Percentiles rank a stretch among this genome's conserved stretches.
Evolutionary conservation across 2,888 invertebrate species (phyloP).

Genomic region (Phaedon cochleariae): DNA sequence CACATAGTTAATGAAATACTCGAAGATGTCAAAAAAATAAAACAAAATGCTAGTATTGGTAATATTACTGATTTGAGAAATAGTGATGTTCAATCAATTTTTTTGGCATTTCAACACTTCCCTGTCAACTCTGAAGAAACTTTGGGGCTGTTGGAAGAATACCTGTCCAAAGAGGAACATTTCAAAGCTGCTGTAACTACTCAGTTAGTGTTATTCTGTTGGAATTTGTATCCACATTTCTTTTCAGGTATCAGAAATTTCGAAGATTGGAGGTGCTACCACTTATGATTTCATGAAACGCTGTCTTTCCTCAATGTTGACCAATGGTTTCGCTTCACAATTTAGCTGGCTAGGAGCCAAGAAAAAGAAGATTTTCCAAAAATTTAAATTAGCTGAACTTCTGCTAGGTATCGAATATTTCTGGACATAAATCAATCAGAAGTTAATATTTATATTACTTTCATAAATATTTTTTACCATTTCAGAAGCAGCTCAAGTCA

Average conservation of each 20-base stretch:
- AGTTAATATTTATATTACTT: background rate
- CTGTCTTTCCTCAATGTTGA: background rate
- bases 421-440: too few relatives aligned
- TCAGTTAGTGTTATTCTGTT: background rate
- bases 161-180: background rate
- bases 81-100: conserved; percentile 1
- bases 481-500: background rate
- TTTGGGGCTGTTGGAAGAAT: conserved; percentile 2
- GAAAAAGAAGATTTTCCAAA: background rate
- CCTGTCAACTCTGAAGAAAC: conserved; percentile 1
- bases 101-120: background rate
- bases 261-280: too few relatives aligned
- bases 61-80: background rate
- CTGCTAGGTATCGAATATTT: too few relatives aligned
- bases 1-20: background rate
- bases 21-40: background rate
- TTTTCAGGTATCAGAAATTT: background rate
- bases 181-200: conserved; percentile 7
- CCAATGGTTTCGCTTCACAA: conserved; percentile 4
- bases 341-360: too few relatives aligned
- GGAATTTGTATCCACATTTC: background rate
- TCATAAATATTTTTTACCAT: background rate
- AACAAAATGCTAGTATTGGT: background rate
- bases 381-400: conserved; percentile 9
- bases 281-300: too few relatives aligned